Base-by-base conservation (phyloP, 2,888 invertebrate species). In the Lasioglossum zephyrum region DNA sequence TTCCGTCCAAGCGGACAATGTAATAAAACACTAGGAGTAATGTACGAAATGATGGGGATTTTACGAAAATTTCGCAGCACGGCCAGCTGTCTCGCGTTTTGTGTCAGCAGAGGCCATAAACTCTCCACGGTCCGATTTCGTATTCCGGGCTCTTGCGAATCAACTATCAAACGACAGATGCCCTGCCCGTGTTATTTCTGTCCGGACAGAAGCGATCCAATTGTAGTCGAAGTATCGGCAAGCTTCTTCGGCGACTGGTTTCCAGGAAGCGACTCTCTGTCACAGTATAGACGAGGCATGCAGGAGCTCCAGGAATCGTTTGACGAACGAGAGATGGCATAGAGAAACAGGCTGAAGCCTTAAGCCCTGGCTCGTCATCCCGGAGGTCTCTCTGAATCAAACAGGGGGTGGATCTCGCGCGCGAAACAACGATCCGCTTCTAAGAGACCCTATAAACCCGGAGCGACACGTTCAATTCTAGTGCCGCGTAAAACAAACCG, bases 401-500 rank as follows among this genome's bases (percentile, higher is more conserved):
- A 80, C 44, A 9, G 13, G 22, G 63, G 36, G 26, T 26, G 53
- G 73, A 22, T 47, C n/a, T 11, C 18, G 22, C 39, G 22, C 39
- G n/a, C 49, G 63, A 72, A 74, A 66, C 80, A 73, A 79, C 80
- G 53, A 18, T 18, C 22, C 9, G 8, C 31, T 36, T n/a, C 44
- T 22, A n/a, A 63, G 66, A 41, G 49, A 31, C 70, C 9, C 76
- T 53, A 31, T 84, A 81, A 84, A 84, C 36, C 57, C 6, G 66
- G 11, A n/a, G 66, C 16, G 66, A 82, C 57, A 57, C 66, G 53
- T 81, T 44, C 66, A 1, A 57, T 73, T 57, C 41, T 66, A 73
- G 63, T 39, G 66, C 69, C 31, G 60, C 82, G 73, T 77, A 73
- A 82, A 82, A 63, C 39, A 66, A 83, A 41, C 47, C 39, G 26